Evolutionary conservation across 2,113 vertebrate genomes (phyloP).

Genomic region (Actenoides lindsayi): DNA sequence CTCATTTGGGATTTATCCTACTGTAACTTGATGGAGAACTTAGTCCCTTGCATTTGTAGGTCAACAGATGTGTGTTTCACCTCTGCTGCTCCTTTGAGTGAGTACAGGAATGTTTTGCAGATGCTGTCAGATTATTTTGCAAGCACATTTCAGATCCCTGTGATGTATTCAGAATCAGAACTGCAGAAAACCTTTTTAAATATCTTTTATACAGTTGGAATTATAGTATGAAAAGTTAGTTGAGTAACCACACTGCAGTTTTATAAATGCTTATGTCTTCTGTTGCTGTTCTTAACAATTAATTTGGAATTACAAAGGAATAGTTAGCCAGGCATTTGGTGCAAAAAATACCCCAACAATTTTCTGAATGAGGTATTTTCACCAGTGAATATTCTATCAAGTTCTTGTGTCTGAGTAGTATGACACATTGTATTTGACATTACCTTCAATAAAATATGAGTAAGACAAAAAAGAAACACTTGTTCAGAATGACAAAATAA

Average conservation of each 20-base stretch:
- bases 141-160: neutral
- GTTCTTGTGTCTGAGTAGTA: neutral
- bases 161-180: neutral
- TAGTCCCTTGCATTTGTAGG: neutral
- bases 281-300: neutral
- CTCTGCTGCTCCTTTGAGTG: neutral
- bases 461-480: neutral
- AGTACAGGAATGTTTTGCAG: neutral
- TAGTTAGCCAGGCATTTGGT: neutral
- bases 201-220: neutral
- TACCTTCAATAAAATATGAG: neutral
- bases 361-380: neutral
- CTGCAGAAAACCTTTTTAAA: neutral
- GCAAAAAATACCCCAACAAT: neutral
- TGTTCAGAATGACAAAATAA: neutral
- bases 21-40: neutral
- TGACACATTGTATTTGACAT: neutral
- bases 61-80: conserved; percentile 37
- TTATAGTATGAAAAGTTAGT: neutral
- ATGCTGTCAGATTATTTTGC: neutral
- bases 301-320: neutral
- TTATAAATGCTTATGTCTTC: neutral
- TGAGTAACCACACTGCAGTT: neutral
- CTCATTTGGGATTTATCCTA: conserved; percentile 8
- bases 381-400: neutral